Conservation (phyloP, 2,797 vertebrate species). For the Cetoscarus ocellatus region DNA sequence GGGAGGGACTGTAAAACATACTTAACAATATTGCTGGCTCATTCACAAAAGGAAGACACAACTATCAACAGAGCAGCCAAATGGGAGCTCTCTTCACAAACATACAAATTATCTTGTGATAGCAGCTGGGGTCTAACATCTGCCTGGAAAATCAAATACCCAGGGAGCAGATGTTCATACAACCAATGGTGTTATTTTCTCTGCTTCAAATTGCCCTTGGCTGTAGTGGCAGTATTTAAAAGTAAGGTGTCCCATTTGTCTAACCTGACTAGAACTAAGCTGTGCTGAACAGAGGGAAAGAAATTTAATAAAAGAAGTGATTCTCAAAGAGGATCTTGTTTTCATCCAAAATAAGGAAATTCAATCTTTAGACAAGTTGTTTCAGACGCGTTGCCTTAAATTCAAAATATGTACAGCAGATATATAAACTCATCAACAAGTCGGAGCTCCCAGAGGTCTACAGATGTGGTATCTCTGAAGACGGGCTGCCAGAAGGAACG, state of each 20-base stretch:
- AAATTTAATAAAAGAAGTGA: background rate
- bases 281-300: conserved; percentile 45
- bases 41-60: conserved; percentile 83
- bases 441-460: conserved; percentile 81
- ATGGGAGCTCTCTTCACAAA: conserved; percentile 92
- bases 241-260: conserved; percentile 72
- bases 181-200: conserved; percentile 91
- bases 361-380: background rate
- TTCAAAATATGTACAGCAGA: conserved; percentile 40
- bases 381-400: conserved; percentile 25
- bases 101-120: conserved; percentile 94
- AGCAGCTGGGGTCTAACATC: conserved; percentile 98
- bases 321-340: background rate
- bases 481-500: conserved; percentile 74
- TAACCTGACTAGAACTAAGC: conserved; percentile 42
- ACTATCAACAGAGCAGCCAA: conserved; percentile 90
- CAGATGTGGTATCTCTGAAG: conserved; percentile 70
- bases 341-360: conserved; percentile 20
- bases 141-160: conserved; percentile 93
- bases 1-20: conserved; percentile 59
- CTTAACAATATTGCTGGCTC: conserved; percentile 66
- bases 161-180: conserved; percentile 93
- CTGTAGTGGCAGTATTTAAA: conserved; percentile 61
- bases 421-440: conserved; percentile 85
- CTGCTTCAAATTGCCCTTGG: conserved; percentile 78